Evolutionary conservation across 1,140 invertebrate species (phyloP).

Genomic region (Diprion similis): DNA sequence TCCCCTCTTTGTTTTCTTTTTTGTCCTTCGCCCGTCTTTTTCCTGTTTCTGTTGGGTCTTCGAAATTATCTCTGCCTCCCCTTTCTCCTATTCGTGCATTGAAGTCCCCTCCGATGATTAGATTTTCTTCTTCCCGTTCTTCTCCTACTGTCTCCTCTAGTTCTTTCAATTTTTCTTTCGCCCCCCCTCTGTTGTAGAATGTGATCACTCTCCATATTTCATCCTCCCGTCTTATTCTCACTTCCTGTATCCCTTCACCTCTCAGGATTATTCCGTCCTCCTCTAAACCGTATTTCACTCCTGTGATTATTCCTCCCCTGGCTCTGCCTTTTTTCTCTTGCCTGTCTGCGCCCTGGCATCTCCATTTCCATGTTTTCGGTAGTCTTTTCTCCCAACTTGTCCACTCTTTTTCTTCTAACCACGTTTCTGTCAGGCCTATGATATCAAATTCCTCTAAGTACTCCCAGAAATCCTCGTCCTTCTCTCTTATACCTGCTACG

Average conservation of each 20-base stretch:
- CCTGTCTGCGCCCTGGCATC: background rate
- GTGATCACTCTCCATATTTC: background rate
- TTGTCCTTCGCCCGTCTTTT: slow-evolving; percentile 25
- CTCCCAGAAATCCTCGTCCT: slow-evolving; percentile 21
- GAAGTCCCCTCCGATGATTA: slow-evolving; percentile 8
- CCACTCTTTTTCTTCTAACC: slow-evolving; percentile 22
- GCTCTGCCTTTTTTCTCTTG: background rate
- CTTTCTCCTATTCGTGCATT: slow-evolving; percentile 26
- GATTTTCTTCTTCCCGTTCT: background rate
- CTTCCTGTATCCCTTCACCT: background rate
- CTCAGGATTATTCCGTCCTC: background rate
- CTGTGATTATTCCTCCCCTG: background rate
- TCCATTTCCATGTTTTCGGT: background rate
- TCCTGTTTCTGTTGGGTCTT: background rate
- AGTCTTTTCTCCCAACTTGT: background rate
- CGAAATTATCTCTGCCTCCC: slow-evolving; percentile 15
- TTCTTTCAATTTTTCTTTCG: too few species aligned
- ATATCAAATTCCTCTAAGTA: slow-evolving; percentile 10
- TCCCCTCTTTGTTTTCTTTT: slow-evolving; percentile 22
- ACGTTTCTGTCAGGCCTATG: slow-evolving; percentile 17
- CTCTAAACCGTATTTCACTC: background rate
- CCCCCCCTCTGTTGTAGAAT: background rate
- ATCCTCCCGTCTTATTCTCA: background rate
- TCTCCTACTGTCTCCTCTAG: slow-evolving; percentile 12
- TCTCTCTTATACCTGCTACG: slow-evolving; percentile 13